Base-by-base conservation (phyloP, 1,140 invertebrate species). In the Eufriesea mexicana region DNA sequence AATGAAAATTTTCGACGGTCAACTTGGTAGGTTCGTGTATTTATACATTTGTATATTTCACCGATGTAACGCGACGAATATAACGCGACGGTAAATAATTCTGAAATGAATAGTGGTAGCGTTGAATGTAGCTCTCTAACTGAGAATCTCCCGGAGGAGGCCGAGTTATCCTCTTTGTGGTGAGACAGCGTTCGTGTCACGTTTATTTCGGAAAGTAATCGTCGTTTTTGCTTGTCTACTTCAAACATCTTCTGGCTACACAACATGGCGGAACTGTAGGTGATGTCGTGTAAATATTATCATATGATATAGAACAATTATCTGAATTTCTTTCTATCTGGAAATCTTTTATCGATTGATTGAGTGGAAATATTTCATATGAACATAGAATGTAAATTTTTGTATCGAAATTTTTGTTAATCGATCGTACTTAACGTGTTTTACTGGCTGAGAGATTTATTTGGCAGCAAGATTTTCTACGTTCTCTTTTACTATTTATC, bases 21-120 rank as follows among this genome's bases (percentile, higher is more conserved):
- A 12, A 5, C 23, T 12, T 25, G 35, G 35, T 45, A 23, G n/a
- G 23, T 61, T 74, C n/a, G 42, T 16, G 14, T 16, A 20, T 67
- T 78, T 78, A 57, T 45, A 47, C 47, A 67, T 78, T 68, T 78
- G 51, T 49, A 78, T 78, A 57, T 57, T 57, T 51, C 16, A 12
- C 5, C 47, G 47, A 59, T 54, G 54, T n/a, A 57, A 73, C 23
- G 2, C 23, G 16, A 20, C 35, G 54, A 45, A 64, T 20, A 20
- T 64, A 76, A 64, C 47, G n/a, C 47, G 18, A 14, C 14, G 20
- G 23, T 20, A 18, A 67, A 75, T 64, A 78, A 42, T 78, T 66
- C 16, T 20, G 12, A 68, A 55, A 16, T 42, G 49, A 16, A 47
- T 49, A 18, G 25, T 35, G 9, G 0, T 35, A 49, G 35, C 47